Base-by-base conservation (phyloP, 2,113 vertebrate genomes). In the Pelmatolapia mariae region DNA sequence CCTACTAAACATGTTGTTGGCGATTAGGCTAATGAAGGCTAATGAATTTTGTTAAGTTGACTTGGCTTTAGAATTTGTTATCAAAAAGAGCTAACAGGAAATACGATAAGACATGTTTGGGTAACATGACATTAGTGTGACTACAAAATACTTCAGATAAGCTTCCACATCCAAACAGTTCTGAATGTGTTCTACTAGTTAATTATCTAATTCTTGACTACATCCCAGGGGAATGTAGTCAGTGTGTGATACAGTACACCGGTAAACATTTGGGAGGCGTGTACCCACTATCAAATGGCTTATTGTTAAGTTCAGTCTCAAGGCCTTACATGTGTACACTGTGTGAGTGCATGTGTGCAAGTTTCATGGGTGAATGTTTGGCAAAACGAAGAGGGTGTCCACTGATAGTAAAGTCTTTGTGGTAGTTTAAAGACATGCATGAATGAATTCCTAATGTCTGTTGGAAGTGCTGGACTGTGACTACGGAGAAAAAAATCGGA, bases 401-500 rank as follows among this genome's bases (percentile, higher is more conserved):
- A 86, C 68, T 89, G 83, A 95, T 88, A 95, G 91, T 71, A 84
- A 71, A 22, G 92, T 89, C 88, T 91, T 93, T 96, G 94, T 94
- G 87, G 83, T 29, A 33, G 89, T 86, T 93, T 61, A 84, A 59
- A 86, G 86, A 81, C 80, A 22, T 85, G 89, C 92, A 93, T 93
- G 94, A 89, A 91, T 66, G 81, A 93, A 91, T 88, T 94, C 81
- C 91, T 94, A 94, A 94, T 91, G 90, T 84, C 79, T 82, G 81
- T 50, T 89, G 56, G 76, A 83, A 89, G 86, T 82, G 86, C 81
- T 86, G 52, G 57, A 50, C 86, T 90, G 93, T 88, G 90, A 91
- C 86, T 89, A 86, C 90, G 80, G 57, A 87, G 78, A 38, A 50
- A 82, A 93, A 83, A 89, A 92, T 86, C 59, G 4, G 18, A 81